A percentile compares a stretch with the other conserved stretches of the same genome.
Conservation (phyloP, 2,113 vertebrate species). For the Gallinago undulata region DNA sequence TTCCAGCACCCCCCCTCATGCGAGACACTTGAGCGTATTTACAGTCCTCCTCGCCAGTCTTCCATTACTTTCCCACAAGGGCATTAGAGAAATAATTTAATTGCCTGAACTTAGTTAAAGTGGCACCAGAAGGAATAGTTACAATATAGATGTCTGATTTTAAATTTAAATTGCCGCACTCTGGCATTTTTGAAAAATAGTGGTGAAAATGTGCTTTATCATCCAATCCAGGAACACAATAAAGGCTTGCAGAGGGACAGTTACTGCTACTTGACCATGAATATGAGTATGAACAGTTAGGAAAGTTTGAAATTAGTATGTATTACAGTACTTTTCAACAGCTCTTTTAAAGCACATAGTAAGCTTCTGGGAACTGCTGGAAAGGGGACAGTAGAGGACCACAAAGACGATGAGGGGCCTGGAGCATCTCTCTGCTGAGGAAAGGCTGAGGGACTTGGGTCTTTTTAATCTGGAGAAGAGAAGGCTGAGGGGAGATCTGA, state of each 20-base stretch:
- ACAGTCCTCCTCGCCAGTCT: too few species aligned
- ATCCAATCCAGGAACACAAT: background rate
- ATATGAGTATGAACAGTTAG: background rate
- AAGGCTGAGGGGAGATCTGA: too few species aligned
- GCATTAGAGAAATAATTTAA: background rate
- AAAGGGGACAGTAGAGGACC: too few species aligned
- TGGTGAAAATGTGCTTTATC: background rate
- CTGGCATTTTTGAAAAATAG: background rate
- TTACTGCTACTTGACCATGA: background rate
- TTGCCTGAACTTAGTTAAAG: background rate
- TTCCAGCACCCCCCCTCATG: too few species aligned
- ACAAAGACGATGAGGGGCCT: too few species aligned
- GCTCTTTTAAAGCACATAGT: background rate
- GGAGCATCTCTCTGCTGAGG: too few species aligned
- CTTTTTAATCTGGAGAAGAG: too few species aligned
- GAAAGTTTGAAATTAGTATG: background rate
- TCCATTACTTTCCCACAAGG: too few species aligned
- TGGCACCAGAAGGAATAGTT: background rate
- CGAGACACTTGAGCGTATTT: too few species aligned
- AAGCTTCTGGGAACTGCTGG: background rate
- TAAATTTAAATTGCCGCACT: background rate
- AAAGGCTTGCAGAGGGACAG: background rate
- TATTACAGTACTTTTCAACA: background rate
- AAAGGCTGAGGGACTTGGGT: too few species aligned
- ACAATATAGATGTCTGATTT: background rate